Conservation (phyloP, 2,888 invertebrate species). For the Macrosiphum euphorbiae region DNA sequence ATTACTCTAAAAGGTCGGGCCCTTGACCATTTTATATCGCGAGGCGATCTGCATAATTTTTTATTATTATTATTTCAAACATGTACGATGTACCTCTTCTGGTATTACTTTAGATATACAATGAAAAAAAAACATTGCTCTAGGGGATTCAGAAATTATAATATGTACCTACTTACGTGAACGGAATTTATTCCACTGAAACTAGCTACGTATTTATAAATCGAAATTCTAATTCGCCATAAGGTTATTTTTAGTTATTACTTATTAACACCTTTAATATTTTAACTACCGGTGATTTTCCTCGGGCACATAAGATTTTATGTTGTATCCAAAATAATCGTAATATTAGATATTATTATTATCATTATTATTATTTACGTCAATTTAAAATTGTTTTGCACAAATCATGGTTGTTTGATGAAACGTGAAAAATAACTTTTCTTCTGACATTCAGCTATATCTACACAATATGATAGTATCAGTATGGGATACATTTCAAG, state of each 20-base stretch:
- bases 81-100: background rate
- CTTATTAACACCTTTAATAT: background rate
- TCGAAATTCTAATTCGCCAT: background rate
- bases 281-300: background rate
- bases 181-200: background rate
- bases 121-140: slow-evolving; percentile 15
- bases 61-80: slow-evolving; percentile 26
- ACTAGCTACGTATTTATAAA: background rate
- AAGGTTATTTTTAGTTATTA: background rate
- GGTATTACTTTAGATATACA: background rate
- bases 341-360: background rate
- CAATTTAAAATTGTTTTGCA: background rate
- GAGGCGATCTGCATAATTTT: slow-evolving; percentile 35
- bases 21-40: slow-evolving; percentile 24
- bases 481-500: background rate
- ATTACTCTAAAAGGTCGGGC: slow-evolving; percentile 5
- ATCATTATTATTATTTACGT: background rate
- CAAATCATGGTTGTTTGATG: background rate
- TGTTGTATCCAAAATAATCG: background rate
- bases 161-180: background rate
- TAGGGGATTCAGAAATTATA: slow-evolving; percentile 25
- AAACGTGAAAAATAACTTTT: background rate
- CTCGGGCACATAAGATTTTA: background rate
- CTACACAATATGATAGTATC: background rate
- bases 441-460: background rate